phyloP scores from a whole-genome alignment of 2,888 invertebrate species.

The Ophioninae sp. region DNA sequence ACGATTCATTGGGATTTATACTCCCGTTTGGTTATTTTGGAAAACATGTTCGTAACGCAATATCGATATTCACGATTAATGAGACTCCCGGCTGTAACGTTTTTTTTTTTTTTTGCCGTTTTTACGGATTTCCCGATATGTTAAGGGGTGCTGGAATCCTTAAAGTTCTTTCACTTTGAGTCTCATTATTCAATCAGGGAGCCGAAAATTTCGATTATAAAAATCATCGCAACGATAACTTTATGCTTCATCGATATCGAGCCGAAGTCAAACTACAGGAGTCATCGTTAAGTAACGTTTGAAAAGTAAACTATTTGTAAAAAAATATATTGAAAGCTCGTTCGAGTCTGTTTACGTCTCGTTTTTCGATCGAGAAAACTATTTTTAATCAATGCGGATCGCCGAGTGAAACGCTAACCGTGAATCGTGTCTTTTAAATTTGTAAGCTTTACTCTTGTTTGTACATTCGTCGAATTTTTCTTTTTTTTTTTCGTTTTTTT shows the following conservation, averaged over 20 bases:
- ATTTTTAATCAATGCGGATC: background rate
- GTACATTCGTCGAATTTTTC: conserved; percentile 26
- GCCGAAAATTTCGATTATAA: background rate
- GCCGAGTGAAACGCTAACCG: background rate
- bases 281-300: background rate
- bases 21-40: background rate
- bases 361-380: background rate
- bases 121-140: no score
- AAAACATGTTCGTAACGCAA: no score
- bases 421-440: background rate
- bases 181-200: background rate
- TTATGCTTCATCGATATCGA: background rate
- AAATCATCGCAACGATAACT: background rate
- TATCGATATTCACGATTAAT: no score
- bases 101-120: no score
- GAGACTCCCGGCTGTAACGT: no score
- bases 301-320: background rate
- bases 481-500: conserved; percentile 38
- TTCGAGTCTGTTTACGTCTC: background rate
- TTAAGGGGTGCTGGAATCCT: no score
- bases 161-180: no score
- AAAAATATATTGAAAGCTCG: background rate
- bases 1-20: no score
- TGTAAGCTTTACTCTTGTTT: background rate
- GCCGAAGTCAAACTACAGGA: background rate